Base-by-base conservation (phyloP, 2,888 invertebrate species). In the Ecliptopera silaceata region DNA sequence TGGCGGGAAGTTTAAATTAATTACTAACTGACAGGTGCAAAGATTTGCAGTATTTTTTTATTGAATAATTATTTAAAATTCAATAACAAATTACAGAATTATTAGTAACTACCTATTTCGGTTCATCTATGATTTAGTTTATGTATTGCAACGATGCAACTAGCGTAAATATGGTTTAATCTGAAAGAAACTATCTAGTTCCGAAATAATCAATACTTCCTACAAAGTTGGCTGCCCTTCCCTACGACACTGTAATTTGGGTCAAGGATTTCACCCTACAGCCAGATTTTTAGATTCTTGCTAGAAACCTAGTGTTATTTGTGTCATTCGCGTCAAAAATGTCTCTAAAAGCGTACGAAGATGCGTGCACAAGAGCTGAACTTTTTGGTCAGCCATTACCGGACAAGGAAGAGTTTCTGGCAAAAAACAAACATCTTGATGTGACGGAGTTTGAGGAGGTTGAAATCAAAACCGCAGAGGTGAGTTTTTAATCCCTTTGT, bases 291-390 rank as follows among this genome's bases (percentile, higher is more conserved):
- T 39, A 61, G 52, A 36, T 32, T 32, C 20, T 39, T 34, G 11
- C 55, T 12, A 43, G 11, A 38, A 42, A 47, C 20, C 29, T 15
- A 12, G 42, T 36, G 41, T 36, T 43, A 38, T 48, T 53, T 48
- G 45, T 41, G 60, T 43, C 38, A 38, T 48, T 53, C 49, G 45
- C 39, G 60, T 43, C 2, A 11, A 79, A 65, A 70, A 93, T 94
- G 93, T 91, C 93, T 12, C 91, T 94, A 75, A 93, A 93, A 64
- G 93, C 94, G 12, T 96, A 96, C 72, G 94, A 95, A 81, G 93
- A 95, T 77, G 96, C 95, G 56, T 95, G 96, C 72, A 94, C 95
- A 82, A 90, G 96, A 58, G 96, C 96, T 0, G 96, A 96, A 78
- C 84, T 96, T 46, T 91, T 96, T 64, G 96, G 96, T 0, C 88